Evolutionary conservation across 2,888 invertebrate species (phyloP), one percentile per base, ranked within the genome.

Genomic region (Latheticus oryzae): DNA sequence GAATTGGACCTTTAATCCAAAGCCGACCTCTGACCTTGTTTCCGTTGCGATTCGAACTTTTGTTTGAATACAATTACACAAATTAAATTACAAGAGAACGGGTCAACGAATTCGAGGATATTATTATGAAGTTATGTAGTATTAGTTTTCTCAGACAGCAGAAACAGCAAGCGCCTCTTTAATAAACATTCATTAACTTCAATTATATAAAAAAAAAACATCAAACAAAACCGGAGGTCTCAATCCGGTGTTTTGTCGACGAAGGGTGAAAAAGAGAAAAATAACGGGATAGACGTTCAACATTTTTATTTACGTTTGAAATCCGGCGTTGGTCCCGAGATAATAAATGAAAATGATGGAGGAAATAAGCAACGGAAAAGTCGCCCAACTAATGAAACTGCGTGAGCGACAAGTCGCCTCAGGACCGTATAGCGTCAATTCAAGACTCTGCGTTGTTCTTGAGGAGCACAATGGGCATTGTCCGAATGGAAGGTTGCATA

Each of bases 391-490:
- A 55, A 48, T 48, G 38, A 48, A 47, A 55, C 47, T 9, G n/a
- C n/a, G 35, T 23, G 23, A 37, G 40, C 48, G 55, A 38, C 54
- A 47, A 38, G 11, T 38, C 56, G 59, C 52, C 50, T 62, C 26
- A 52, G 61, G 61, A 61, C 58, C 63, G 64, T 63, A 65, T 60
- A 57, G 62, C 58, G 55, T 60, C 11, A 12, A 32, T 45, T 23
- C n/a, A 9, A 9, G 38, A 13, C 33, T 37, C 37, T 23, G 12
- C 68, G 63, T 67, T 62, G 63, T 70, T 69, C 64, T 66, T 67
- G 42, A 62, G 62, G 47, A 60, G 47, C 60, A 71, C 69, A 71
- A 71, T 68, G 54, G 71, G 65, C 64, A 72, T 72, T 64, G 72
- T 72, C 64, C 69, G 66, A 58, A 65, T 66, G 62, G 66, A 67